Evolutionary conservation across 2,888 invertebrate genomes (phyloP), one percentile per base, ranked within the genome.

Genomic region (Gortyna flavago): DNA sequence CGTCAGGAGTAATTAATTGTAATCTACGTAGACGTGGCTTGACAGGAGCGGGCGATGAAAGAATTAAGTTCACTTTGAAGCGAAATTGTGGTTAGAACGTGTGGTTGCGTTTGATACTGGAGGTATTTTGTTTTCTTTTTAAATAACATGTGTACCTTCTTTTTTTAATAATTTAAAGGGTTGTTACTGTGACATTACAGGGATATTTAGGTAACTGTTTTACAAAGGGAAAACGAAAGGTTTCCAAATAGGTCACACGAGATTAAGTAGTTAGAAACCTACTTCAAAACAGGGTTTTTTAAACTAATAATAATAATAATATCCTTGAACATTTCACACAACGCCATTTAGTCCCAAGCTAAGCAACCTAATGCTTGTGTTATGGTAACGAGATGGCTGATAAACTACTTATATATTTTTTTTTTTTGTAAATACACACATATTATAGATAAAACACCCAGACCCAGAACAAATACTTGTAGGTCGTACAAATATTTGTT

Each of bases 1-100:
- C 29, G 51, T 82, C 59, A 41, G 51, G 80, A 73, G 73, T 82
- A 83, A 89, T 89, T 89, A 87, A 87, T 88, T 83, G 84, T 88
- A 82, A 88, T 89, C 85, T 76, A 41, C 61, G 70, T 64, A 67
- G 72, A 85, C 75, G 71, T 21, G 71, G 38, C 51, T 13, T 61
- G 75, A 66, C 71, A 71, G 41, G 54, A 73, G 44, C 5, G 72
- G 48, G 54, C 9, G 41, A 61, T 38, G 69, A 77, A 83, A 78
- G 76, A 75, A 79, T 79, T 80, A 76, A 38, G 62, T 76, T 77
- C 32, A 35, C 62, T 83, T 83, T 83, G 69, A 79, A 44, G 38
- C 61, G 21, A 73, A 16, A 9, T n/a, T 76, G 64, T 59, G 71
- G 73, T 69, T 18, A 62, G 51, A 70, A 65, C 25, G 29, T 29